Evolutionary conservation across 1,140 invertebrate genomes (phyloP).

Genomic region (Ips nitidus): DNA sequence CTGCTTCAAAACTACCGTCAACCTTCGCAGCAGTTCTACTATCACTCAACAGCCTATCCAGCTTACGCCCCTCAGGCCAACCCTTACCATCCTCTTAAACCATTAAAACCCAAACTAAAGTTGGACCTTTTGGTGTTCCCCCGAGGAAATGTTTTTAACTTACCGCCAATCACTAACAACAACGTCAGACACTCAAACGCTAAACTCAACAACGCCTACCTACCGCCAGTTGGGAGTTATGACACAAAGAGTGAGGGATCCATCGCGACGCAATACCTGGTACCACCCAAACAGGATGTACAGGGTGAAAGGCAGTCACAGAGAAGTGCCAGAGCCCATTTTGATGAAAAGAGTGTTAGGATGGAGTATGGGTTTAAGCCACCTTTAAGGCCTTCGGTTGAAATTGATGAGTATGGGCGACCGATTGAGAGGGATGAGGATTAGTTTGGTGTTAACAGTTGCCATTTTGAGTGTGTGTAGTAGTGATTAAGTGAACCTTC

Average conservation of each 20-base stretch:
- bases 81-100: conserved; percentile 30
- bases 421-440: conserved; percentile 55
- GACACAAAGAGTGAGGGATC: conserved; percentile 6
- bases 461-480: conserved; percentile 11
- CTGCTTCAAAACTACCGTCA: conserved; percentile 14
- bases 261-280: conserved; percentile 47
- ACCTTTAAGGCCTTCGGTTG: conserved; percentile 75
- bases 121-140: conserved; percentile 26
- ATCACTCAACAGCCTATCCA: not conserved
- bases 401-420: conserved; percentile 70
- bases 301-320: conserved; percentile 7
- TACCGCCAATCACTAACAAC: conserved; percentile 15
- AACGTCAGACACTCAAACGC: conserved; percentile 14
- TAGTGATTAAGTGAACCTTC: no score
- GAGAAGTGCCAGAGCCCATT: conserved; percentile 40
- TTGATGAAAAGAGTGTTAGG: conserved; percentile 59
- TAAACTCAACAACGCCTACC: conserved; percentile 29
- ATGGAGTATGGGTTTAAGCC: conserved; percentile 82
- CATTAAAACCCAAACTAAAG: conserved; percentile 15
- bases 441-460: conserved; percentile 20
- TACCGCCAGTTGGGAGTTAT: conserved; percentile 6
- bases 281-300: conserved; percentile 48
- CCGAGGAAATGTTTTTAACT: conserved; percentile 8
- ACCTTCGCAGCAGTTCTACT: not conserved
- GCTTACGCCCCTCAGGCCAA: conserved; percentile 40